These are phyloP conservation scores for Apamea sordens DNA, from an alignment of 2,888 invertebrate species.

Conservation along the genomic window DNA sequence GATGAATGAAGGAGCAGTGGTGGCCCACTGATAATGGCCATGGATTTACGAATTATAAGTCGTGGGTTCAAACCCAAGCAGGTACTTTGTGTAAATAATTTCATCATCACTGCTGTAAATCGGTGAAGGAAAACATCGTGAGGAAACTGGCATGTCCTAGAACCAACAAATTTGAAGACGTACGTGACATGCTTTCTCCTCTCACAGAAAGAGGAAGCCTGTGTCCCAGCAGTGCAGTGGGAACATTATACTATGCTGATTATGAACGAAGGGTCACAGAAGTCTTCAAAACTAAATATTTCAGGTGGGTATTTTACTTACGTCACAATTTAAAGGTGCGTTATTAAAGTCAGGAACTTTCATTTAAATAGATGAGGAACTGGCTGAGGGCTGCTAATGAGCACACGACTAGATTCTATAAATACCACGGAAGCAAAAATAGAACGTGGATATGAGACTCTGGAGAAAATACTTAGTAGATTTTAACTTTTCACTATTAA, in stretches of 20 bases:
- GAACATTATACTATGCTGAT: not conserved
- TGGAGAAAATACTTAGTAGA: not conserved
- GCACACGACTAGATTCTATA: slow-evolving; percentile 35
- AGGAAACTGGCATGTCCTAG: not conserved
- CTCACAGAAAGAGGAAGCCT: not conserved
- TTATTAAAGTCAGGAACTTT: slow-evolving; percentile 39
- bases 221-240: not conserved
- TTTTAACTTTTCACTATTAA: not conserved
- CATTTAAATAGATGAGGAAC: slow-evolving; percentile 18
- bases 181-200: not conserved
- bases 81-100: not conserved
- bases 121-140: not conserved
- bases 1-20: not conserved
- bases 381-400: slow-evolving; percentile 42
- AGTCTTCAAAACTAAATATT: not conserved
- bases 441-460: slow-evolving; percentile 6
- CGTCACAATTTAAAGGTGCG: not conserved
- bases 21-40: not conserved
- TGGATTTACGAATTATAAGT: not conserved
- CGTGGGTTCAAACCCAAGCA: not conserved
- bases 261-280: not conserved
- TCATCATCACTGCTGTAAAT: not conserved
- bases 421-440: slow-evolving; percentile 39
- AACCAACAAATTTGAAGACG: not conserved
- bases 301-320: not conserved